Evolutionary conservation across 1,140 invertebrate species (phyloP).

Genomic region (Drosophila ambigua): DNA sequence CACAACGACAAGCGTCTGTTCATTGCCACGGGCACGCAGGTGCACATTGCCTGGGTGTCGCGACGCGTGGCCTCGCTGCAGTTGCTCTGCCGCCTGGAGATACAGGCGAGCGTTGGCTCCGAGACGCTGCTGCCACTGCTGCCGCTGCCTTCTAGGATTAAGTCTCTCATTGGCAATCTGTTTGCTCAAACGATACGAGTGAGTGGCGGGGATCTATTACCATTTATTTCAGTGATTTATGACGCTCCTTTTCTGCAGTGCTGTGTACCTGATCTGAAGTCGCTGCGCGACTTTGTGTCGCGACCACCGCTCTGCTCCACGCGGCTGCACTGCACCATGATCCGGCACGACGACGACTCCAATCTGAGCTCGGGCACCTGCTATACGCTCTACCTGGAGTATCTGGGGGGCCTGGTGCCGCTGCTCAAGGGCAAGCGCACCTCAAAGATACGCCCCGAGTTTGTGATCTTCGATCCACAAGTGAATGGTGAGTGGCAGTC

Average conservation of each 20-base stretch:
- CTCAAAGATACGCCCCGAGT: slow-evolving; percentile 98
- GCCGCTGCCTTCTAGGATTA: slow-evolving; percentile 93
- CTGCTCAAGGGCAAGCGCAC: slow-evolving; percentile 97
- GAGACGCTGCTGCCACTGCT: slow-evolving; percentile 88
- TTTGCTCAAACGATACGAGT: slow-evolving; percentile 98
- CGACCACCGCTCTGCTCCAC: slow-evolving; percentile 93
- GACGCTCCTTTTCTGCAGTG: slow-evolving; percentile 87
- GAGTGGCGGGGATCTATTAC: slow-evolving; percentile 59
- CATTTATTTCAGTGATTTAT: not conserved
- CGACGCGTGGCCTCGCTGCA: slow-evolving; percentile 95
- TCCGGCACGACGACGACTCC: slow-evolving; percentile 94
- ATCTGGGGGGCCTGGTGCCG: slow-evolving; percentile 97
- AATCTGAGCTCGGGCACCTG: slow-evolving; percentile 89
- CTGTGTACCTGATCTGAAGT: slow-evolving; percentile 94
- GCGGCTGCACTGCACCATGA: slow-evolving; percentile 97
- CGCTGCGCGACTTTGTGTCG: slow-evolving; percentile 96
- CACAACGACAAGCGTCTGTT: slow-evolving; percentile 98
- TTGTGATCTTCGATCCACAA: slow-evolving; percentile 98
- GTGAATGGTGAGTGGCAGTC: slow-evolving; percentile 86
- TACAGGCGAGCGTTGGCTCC: slow-evolving; percentile 87
- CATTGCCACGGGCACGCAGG: slow-evolving; percentile 94
- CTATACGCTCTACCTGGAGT: slow-evolving; percentile 98
- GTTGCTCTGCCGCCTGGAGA: slow-evolving; percentile 91
- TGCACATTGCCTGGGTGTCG: slow-evolving; percentile 96
- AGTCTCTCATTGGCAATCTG: slow-evolving; percentile 92